Evolutionary conservation across 1,140 invertebrate species (phyloP), one percentile per base, ranked within the genome.

Genomic region (Uloborus diversus): DNA sequence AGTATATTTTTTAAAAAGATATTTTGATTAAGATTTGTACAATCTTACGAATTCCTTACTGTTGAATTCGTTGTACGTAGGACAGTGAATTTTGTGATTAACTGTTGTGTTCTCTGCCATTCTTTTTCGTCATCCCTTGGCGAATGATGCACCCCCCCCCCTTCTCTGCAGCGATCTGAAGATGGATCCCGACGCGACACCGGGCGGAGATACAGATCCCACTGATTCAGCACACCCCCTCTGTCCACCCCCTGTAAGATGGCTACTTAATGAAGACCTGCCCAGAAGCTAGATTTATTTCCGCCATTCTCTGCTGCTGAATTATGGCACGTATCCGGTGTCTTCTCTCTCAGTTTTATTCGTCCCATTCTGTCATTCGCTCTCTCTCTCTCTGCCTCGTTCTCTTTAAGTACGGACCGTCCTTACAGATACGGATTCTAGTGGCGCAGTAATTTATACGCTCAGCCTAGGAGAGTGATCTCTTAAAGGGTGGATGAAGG

Each of bases 211-310:
- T 78, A 65, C 73, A 56, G 73, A 56, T 64, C 70, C 59, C 42
- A 75, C 61, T 65, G 73, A 78, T 64, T 66, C 73, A 75, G 71
- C 69, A 59, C 56, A 75, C 51, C 32, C 66, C 47, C 47, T 14
- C 57, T 42, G 33, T 28, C 53, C 70, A n/a, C n/a, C n/a, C n/a
- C n/a, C n/a, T n/a, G n/a, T n/a, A 64, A 75, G 70, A 75, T 35
- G 66, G n/a, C n/a, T 62, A 78, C 59, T 78, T 78, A 78, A 78
- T 78, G 73, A 78, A 78, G 73, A 78, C 73, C 73, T 66, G 61
- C 73, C 73, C 49, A 65, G 73, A 66, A 78, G 73, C 73, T 62
- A 78, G 73, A 78, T 78, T 78, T 78, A 78, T 78, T 78, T 78
- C 73, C 73, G 61, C 73, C 61, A 66, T 78, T 65, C 73, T 65